Conservation (phyloP, 2,888 invertebrate species). For the Trachelus tabidus region DNA sequence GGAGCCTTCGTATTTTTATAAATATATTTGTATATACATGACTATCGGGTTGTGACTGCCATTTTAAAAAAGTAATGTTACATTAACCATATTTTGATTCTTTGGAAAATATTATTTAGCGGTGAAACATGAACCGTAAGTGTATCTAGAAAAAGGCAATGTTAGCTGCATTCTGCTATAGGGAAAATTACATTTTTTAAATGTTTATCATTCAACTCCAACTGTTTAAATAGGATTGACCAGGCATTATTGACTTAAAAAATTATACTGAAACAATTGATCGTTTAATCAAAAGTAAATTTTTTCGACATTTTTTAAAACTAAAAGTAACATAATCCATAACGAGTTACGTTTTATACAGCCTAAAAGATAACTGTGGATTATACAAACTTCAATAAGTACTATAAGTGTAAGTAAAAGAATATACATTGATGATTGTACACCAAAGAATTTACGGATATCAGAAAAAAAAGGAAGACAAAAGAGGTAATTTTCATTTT, state of each 20-base stretch:
- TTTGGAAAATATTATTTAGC: not conserved
- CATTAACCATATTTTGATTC: not conserved
- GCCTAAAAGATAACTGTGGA: not conserved
- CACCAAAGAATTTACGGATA: not conserved
- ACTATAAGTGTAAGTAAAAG: conserved; percentile 10
- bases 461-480: conserved; percentile 30
- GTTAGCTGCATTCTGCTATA: not conserved
- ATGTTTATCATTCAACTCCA: not conserved
- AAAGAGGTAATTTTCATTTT: conserved; percentile 36
- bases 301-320: not conserved
- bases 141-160: not conserved
- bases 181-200: not conserved
- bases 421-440: conserved; percentile 13
- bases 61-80: not conserved
- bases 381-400: not conserved
- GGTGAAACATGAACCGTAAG: not conserved
- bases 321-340: not conserved
- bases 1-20: not conserved
- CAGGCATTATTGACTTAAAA: not conserved
- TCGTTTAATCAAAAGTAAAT: not conserved
- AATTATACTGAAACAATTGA: not conserved
- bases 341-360: conserved; percentile 3
- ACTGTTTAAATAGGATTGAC: not conserved
- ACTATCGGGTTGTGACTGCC: not conserved
- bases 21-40: not conserved